phyloP scores from a whole-genome alignment of 2,113 vertebrate genomes.

The Ophiodon elongatus region DNA sequence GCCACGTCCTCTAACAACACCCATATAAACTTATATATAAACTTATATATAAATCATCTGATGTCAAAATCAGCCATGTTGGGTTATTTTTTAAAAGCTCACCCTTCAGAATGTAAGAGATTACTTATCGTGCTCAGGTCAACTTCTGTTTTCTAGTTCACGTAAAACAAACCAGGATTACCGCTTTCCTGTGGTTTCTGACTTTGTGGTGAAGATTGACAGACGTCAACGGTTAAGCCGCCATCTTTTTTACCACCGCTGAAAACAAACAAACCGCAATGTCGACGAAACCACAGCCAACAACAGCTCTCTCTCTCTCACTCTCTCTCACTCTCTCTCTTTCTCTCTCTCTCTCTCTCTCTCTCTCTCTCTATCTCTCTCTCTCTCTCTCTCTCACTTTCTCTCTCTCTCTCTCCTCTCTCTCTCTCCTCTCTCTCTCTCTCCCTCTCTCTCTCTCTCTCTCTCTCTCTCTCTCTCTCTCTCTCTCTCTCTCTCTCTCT shows the following conservation, averaged over 20 bases:
- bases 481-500: slow-evolving; percentile 10
- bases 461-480: slow-evolving; percentile 13
- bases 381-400: no score
- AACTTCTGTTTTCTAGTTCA: not conserved
- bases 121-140: not conserved
- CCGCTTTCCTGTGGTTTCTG: slow-evolving; percentile 1
- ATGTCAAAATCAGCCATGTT: no score
- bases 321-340: slow-evolving; percentile 28
- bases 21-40: no score
- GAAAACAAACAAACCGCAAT: slow-evolving; percentile 6
- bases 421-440: slow-evolving; percentile 7
- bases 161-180: not conserved
- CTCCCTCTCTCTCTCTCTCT: not conserved
- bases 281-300: slow-evolving; percentile 25
- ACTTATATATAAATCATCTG: no score
- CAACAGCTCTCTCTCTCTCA: slow-evolving; percentile 33
- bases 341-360: slow-evolving; percentile 34
- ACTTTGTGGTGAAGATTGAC: not conserved
- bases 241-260: not conserved
- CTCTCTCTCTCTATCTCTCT: no score
- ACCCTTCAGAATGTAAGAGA: no score
- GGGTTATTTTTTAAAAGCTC: no score
- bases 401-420: not conserved
- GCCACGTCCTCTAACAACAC: no score
- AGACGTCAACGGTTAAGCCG: slow-evolving; percentile 20